These are phyloP conservation scores for Garrulus glandarius DNA, from an alignment of 2,797 vertebrate species.

Conservation along the genomic window DNA sequence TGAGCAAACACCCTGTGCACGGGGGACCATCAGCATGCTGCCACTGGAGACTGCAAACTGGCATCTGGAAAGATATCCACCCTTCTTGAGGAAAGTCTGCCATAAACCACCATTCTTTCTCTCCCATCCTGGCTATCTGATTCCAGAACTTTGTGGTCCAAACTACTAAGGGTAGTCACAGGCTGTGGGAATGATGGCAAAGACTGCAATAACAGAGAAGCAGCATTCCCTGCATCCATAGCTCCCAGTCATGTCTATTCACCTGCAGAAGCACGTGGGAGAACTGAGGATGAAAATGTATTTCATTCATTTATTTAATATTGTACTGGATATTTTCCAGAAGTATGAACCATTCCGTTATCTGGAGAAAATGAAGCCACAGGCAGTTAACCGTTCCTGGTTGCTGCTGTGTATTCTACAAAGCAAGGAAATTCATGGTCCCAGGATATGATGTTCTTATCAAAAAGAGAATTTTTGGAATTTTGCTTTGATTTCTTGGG, in stretches of 20 bases:
- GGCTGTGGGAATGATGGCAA: neutral
- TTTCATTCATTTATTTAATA: neutral
- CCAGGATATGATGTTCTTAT: neutral
- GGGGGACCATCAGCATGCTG: neutral
- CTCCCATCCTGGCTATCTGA: neutral
- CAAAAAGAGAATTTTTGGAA: neutral
- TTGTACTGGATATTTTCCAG: neutral
- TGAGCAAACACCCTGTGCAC: neutral
- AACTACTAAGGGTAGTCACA: neutral
- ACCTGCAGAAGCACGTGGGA: neutral
- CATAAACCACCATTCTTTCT: neutral
- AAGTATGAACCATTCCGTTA: neutral
- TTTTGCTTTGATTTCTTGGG: neutral
- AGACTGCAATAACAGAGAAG: neutral
- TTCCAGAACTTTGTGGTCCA: neutral
- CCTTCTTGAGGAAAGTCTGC: neutral
- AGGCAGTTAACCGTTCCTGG: neutral
- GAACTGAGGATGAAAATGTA: neutral
- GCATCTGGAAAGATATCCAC: neutral
- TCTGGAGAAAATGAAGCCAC: neutral
- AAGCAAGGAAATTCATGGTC: neutral
- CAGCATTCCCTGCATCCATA: neutral
- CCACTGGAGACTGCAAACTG: accelerated
- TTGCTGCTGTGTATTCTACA: neutral
- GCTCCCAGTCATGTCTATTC: neutral